phyloP scores from a whole-genome alignment of 2,888 invertebrate genomes.

The Amphipoea lucens region DNA sequence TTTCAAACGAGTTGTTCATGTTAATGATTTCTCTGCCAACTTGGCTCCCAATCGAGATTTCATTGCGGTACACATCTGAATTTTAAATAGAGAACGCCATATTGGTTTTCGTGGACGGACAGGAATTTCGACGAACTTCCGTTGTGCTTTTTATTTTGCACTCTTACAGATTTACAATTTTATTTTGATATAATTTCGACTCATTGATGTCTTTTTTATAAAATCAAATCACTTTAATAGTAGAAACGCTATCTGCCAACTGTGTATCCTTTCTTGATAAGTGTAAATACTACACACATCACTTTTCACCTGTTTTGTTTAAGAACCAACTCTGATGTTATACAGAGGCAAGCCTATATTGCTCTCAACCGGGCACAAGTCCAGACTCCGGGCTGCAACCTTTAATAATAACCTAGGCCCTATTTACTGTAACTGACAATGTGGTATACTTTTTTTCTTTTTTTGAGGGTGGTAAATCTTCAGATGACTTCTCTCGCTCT shows the following conservation, averaged over 20 bases:
- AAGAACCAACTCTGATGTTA: background rate
- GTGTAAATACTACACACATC: background rate
- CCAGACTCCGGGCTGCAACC: background rate
- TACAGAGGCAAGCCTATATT: background rate
- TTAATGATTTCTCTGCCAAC: conserved; percentile 20
- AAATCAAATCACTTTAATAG: background rate
- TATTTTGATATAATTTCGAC: background rate
- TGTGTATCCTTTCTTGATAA: background rate
- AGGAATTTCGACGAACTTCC: background rate
- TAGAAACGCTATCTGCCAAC: background rate
- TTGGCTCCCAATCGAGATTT: conserved; percentile 29
- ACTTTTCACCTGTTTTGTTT: background rate
- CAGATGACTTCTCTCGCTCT: too few species aligned
- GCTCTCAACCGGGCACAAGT: background rate
- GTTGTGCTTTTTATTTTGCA: background rate
- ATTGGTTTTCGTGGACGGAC: background rate
- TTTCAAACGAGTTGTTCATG: conserved; percentile 6
- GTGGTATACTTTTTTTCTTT: too few species aligned
- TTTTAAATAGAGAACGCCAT: conserved; percentile 19
- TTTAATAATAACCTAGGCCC: background rate
- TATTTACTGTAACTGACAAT: background rate
- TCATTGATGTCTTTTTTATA: background rate
- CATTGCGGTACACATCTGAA: conserved; percentile 28
- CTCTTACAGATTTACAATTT: too few species aligned
- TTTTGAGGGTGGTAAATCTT: too few species aligned